Evolutionary conservation across 2,888 invertebrate species (phyloP), one percentile per base, ranked within the genome.

Genomic region (Coelopa pilipes): DNA sequence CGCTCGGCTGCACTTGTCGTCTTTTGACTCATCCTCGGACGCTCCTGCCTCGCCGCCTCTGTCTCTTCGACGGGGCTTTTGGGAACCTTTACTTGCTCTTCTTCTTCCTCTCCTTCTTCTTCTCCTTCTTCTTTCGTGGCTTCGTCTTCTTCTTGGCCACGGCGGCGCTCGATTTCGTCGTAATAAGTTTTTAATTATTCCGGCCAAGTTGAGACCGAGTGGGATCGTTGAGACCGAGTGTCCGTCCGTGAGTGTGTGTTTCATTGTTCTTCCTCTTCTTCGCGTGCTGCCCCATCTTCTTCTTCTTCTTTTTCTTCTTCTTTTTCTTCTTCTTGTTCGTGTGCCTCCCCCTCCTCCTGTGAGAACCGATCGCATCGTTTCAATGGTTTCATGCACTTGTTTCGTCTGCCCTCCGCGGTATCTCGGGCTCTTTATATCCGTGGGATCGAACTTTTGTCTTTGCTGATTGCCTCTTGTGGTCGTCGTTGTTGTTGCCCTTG

Each of bases 151-250:
- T 34, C 34, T 34, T 34, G 34, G 7, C 34, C 4, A 34, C 34
- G 21, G 17, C 24, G 17, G 12, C 5, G 46, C 34, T 21, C 21
- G 50, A 62, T 70, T 70, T 62, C 50, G n/a, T 62, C 62, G 60
- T 70, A 70, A 70, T 70, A 62, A 70, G 62, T 70, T 70, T 62
- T 70, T 70, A 70, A 70, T 70, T 70, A 70, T 62, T 70, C 70
- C 12, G 62, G 62, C 62, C 70, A 70, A 70, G 70, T 63, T 70
- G 34, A 45, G 53, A 34, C 47, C 21, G 19, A 53, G 62, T 34
- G 34, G 34, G 34, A 34, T 34, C 34, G 4, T 34, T 34, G 4
- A 2, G 34, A 4, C 34, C 7, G 7, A 4, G 7, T 34, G 34
- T 34, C 34, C 7, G 34, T 34, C 34, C 34, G 34, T 34, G 34